Evolutionary conservation across 2,113 vertebrate genomes (phyloP), one percentile per base, ranked within the genome.

Genomic region (Naja naja): DNA sequence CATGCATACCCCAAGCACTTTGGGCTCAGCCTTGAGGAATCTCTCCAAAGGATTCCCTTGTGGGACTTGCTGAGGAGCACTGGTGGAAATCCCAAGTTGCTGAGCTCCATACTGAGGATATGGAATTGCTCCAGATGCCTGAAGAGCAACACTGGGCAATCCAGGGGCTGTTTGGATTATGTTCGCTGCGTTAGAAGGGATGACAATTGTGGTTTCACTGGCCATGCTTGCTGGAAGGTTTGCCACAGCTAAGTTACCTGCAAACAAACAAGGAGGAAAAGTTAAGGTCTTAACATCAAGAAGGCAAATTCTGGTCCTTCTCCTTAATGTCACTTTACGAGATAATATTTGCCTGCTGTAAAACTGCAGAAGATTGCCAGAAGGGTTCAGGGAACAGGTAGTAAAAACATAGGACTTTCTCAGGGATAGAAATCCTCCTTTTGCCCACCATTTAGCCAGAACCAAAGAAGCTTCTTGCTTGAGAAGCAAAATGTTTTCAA

Each of bases 1-100:
- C 25, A 45, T 6, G 69, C 47, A 8, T 74, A 92, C 91, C 87
- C 91, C 91, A 49, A 92, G 58, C 53, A 87, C 88, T 60, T 88
- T 92, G 47, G 47, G 27, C 20, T 92, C 87, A 2, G 43, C 47
- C 2, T 89, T 55, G 34, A 88, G 23, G 9, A 92, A 52, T 55
- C 54, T 54, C 47, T 53, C 47, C 45, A 92, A 7, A 64, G 30
- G 1, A 20, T 30, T 22, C 30, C 2, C 18, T 49, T 49, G 47
- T 49, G 47, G 47, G 47, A 49, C 8, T 49, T 49, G 47, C 8
- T 49, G 47, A 49, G 47, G 47, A 49, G 47, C 47, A 49, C 47
- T 49, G 47, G 47, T 49, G 8, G 47, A 49, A 49, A 49, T 49
- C 8, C 47, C 8, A 49, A 49, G 47, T 49, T 49, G 47, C 47